Percentiles rank a stretch among this genome's conserved stretches.
Evolutionary conservation across 92 coral and sea anemone genomes (phyloP).

Genomic region (Plumapathes pennacea): DNA sequence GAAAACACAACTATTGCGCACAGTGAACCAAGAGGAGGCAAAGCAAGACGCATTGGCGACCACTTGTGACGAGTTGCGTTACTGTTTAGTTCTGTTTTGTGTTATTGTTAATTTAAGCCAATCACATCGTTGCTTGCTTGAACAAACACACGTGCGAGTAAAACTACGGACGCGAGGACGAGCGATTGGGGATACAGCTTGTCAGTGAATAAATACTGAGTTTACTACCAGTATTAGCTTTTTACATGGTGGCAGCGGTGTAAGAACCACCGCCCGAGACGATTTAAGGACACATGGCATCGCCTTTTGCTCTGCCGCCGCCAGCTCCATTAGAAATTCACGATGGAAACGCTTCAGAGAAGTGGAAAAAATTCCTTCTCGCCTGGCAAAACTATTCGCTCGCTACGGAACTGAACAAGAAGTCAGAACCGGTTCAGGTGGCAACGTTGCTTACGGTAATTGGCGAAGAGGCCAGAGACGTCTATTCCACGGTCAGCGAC

Average conservation of each 20-base stretch:
- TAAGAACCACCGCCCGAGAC: not conserved
- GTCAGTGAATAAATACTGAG: too few relatives aligned
- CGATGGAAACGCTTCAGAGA: constrained; percentile 16
- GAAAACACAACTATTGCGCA: too few relatives aligned
- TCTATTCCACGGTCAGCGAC: constrained; percentile 15
- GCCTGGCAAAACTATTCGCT: constrained; percentile 27
- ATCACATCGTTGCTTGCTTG: too few relatives aligned
- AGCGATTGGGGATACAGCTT: too few relatives aligned
- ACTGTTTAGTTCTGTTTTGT: too few relatives aligned
- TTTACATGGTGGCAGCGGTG: constrained; percentile 15
- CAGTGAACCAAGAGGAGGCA: too few relatives aligned
- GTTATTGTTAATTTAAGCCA: too few relatives aligned
- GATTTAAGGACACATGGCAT: constrained; percentile 14
- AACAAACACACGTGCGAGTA: too few relatives aligned
- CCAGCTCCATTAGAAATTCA: constrained; percentile 30
- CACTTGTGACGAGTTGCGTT: too few relatives aligned
- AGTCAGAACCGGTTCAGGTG: constrained; percentile 12
- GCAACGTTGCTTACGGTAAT: constrained; percentile 26
- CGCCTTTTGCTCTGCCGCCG: constrained; percentile 21
- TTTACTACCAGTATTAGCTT: too few relatives aligned
- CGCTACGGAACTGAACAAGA: constrained; percentile 26
- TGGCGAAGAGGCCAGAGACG: constrained; percentile 34
- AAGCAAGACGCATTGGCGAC: too few relatives aligned
- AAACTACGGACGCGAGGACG: too few relatives aligned
- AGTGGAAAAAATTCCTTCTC: constrained; percentile 4